Percentiles rank a stretch among this genome's conserved stretches.
These are phyloP conservation scores for Zaprionus nigranus DNA, from an alignment of 1,140 invertebrate genomes.

Conservation along the genomic window DNA sequence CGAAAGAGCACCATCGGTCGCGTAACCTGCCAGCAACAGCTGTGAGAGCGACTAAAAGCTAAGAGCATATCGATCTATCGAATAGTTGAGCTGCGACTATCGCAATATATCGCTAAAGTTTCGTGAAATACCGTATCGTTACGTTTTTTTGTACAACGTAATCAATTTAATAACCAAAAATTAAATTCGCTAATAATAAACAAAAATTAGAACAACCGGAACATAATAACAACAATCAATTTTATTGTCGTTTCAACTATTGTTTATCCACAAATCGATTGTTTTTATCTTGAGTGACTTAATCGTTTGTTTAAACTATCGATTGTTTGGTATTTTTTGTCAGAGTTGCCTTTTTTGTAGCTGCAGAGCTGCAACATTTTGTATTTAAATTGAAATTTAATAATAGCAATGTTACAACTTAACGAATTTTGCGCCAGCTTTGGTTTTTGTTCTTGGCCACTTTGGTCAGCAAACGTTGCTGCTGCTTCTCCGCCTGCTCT, in stretches of 20 bases:
- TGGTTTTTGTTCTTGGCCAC: conserved; percentile 9
- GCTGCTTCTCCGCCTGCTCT: conserved; percentile 18
- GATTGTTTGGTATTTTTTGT: not conserved
- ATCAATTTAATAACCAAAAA: not conserved
- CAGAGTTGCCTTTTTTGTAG: conserved; percentile 8
- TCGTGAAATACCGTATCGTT: not conserved
- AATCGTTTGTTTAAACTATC: not conserved
- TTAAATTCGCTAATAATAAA: not conserved
- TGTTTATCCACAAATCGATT: not conserved
- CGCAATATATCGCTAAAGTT: not conserved
- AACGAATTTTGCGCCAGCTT: conserved; percentile 13
- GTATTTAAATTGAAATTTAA: not conserved
- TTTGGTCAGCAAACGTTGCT: not conserved
- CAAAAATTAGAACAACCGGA: not conserved
- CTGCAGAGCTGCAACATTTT: not conserved
- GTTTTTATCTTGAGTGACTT: no score
- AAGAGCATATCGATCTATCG: conserved; percentile 22
- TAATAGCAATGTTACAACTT: not conserved
- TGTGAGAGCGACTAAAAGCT: conserved; percentile 13
- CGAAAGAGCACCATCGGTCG: conserved; percentile 47
- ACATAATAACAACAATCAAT: not conserved
- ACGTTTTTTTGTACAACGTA: not conserved
- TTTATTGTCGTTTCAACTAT: not conserved
- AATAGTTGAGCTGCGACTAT: not conserved
- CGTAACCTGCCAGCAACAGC: conserved; percentile 66